Conservation (phyloP, 2,113 vertebrate species). For the Petromus typicus region DNA sequence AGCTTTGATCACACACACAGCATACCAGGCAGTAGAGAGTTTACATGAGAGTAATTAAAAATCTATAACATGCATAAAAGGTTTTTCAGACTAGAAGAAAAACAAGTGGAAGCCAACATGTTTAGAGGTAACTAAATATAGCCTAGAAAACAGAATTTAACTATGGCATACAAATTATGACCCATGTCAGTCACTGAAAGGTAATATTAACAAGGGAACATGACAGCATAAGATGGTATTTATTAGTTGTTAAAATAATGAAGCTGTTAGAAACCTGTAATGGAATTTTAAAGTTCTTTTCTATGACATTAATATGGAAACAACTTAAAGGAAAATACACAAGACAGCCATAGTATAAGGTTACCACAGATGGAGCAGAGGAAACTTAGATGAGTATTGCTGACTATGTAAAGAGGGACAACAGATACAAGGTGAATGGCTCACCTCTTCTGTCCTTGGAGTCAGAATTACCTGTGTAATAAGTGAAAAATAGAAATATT, state of each 20-base stretch:
- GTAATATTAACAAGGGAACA: conserved; percentile 31
- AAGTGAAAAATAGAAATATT: conserved; percentile 82
- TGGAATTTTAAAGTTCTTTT: conserved; percentile 59
- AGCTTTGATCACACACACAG: not conserved
- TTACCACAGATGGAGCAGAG: conserved; percentile 52
- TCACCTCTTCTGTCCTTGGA: conserved; percentile 85
- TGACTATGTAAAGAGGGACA: conserved; percentile 62
- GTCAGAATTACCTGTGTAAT: conserved; percentile 86
- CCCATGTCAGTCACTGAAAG: not conserved
- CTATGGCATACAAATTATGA: not conserved
- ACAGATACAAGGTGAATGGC: conserved; percentile 77
- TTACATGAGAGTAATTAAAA: not conserved
- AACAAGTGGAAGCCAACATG: not conserved
- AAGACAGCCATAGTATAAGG: conserved; percentile 39
- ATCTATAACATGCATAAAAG: conserved; percentile 26
- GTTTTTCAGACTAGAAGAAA: conserved; percentile 37
- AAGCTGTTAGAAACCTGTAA: conserved; percentile 1
- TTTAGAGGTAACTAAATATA: not conserved
- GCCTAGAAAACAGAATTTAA: conserved; percentile 38
- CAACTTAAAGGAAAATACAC: conserved; percentile 38
- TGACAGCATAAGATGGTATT: not conserved
- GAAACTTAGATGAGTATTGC: conserved; percentile 38
- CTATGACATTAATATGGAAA: conserved; percentile 58
- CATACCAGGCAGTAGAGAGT: not conserved
- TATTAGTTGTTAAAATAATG: conserved; percentile 54